Percentiles rank a stretch among this genome's conserved stretches.
These are phyloP conservation scores for Rhynchonema sp. DNA, from an alignment of 2,888 invertebrate species.

Conservation along the genomic window DNA sequence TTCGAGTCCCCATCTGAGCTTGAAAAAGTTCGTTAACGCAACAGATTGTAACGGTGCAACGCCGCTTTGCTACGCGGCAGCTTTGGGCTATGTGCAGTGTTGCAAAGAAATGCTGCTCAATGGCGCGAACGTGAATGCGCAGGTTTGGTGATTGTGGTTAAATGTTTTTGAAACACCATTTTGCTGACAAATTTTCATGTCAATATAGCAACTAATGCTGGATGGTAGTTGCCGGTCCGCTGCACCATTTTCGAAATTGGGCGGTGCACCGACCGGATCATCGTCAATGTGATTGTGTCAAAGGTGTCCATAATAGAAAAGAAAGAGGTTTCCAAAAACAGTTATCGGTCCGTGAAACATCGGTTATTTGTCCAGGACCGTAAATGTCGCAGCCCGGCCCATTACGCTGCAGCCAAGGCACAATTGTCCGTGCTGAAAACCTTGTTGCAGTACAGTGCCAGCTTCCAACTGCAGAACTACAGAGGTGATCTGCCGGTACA, in stretches of 20 bases:
- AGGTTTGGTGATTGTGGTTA: too few relatives aligned
- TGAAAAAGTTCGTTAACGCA: constrained; percentile 50
- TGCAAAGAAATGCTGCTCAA: constrained; percentile 67
- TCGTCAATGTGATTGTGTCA: too few relatives aligned
- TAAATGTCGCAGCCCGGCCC: constrained; percentile 19
- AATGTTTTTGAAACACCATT: too few relatives aligned
- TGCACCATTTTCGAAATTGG: too few relatives aligned
- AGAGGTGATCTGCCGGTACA: constrained; percentile 85
- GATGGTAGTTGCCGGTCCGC: too few relatives aligned
- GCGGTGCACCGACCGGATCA: too few relatives aligned
- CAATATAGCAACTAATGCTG: too few relatives aligned
- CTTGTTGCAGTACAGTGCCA: constrained; percentile 54
- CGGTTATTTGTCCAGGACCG: constrained; percentile 19
- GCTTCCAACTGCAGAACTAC: constrained; percentile 74
- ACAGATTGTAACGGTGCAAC: constrained; percentile 85
- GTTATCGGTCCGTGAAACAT: too few relatives aligned
- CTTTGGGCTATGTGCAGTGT: constrained; percentile 80
- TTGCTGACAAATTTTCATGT: not conserved
- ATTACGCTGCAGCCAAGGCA: constrained; percentile 33
- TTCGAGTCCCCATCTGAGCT: too few relatives aligned
- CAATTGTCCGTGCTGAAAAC: constrained; percentile 68
- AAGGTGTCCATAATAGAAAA: too few relatives aligned
- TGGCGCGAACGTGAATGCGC: constrained; percentile 72
- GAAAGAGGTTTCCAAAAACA: too few relatives aligned
- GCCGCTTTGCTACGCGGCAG: constrained; percentile 84